Evolutionary conservation across 2,113 vertebrate species (phyloP), one percentile per base, ranked within the genome.

Genomic region (Actenoides hombroni): DNA sequence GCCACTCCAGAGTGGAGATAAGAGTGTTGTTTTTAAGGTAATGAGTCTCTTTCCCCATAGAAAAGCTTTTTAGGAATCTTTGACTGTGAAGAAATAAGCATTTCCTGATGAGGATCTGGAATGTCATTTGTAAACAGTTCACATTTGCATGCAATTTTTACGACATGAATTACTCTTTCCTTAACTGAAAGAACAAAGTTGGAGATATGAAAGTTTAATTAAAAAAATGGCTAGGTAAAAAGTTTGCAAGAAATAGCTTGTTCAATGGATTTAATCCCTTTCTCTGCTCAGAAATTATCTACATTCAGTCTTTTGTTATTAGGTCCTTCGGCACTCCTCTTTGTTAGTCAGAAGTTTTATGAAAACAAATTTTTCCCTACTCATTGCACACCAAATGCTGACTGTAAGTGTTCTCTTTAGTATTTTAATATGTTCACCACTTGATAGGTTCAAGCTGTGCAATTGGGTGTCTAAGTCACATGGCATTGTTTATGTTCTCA

Each of bases 391-490:
- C 69, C 80, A 92, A 94, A 86, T 84, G 96, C 94, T 96, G 92
- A 96, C 83, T 96, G 80, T 92, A 94, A 96, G 48, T 71, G 80
- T 92, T 96, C 90, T 83, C 77, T 93, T 92, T 84, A 92, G 60
- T 39, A 94, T 96, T 97, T 95, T 94, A 93, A 59, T 93, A 93
- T 42, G 88, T 79, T 95, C 92, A 93, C 88, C 44, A 44, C 53
- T 96, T 96, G 95, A 95, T 93, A 93, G 81, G 61, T 93, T 94
- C 92, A 96, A 94, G 88, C 94, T 97, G 95, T 95, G 83, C 95
- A 94, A 95, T 88, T 96, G 95, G 92, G 86, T 95, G 61, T 86
- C 90, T 95, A 84, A 95, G 92, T 95, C 96, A 97, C 96, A 94
- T 97, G 94, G 48, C 2, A 11, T 60, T 96, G 95, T 96, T 96